Evolutionary conservation across 2,797 vertebrate species (phyloP).

Genomic region (Danio jaintianensis): DNA sequence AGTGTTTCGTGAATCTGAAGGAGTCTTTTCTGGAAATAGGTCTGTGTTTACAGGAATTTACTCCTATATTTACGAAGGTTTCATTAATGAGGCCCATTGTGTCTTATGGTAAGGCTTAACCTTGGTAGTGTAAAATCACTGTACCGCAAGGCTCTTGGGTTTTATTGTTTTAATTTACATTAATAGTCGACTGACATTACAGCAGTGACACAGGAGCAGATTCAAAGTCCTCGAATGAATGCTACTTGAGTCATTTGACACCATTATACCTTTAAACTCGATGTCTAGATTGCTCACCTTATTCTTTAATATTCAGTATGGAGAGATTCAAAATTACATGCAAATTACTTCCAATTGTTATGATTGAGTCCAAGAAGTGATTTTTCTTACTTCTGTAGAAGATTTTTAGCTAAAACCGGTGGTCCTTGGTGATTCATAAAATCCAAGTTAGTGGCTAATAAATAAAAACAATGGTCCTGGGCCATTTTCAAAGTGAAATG

Average conservation of each 20-base stretch:
- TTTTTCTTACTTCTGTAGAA: no score
- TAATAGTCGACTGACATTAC: neutral
- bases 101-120: slow-evolving; percentile 12
- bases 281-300: slow-evolving; percentile 3
- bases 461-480: no score
- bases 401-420: no score
- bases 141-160: slow-evolving; percentile 7
- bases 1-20: no score
- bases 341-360: slow-evolving; percentile 14
- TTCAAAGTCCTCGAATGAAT: neutral
- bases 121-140: neutral
- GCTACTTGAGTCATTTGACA: neutral
- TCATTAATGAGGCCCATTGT: no score
- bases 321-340: neutral
- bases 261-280: slow-evolving; percentile 1
- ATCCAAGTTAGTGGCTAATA: no score
- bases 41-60: no score
- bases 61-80: no score
- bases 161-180: slow-evolving; percentile 27
- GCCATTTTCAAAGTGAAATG: neutral
- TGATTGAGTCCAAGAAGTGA: no score
- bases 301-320: neutral
- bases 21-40: no score
- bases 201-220: neutral
- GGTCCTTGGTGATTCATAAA: no score